Evolutionary conservation across 1,140 invertebrate genomes (phyloP), one percentile per base, ranked within the genome.

Genomic region (Drosophila setifemur): DNA sequence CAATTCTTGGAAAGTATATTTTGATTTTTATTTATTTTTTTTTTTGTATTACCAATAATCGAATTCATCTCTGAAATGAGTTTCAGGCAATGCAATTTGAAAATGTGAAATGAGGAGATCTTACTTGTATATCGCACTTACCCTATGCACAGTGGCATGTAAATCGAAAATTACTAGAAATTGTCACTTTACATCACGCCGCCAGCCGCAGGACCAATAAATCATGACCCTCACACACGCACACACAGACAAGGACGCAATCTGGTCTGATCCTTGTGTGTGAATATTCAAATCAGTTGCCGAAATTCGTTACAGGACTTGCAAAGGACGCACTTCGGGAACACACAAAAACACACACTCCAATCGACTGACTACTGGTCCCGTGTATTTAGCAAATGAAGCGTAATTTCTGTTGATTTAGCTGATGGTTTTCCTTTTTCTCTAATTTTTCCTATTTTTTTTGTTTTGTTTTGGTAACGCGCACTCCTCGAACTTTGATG

Each of bases 141-240:
- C 79, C 79, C 64, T 42, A 67, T 67, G 70, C 68, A 54, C 81
- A 67, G 64, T 71, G 60, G 79, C 79, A 85, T 85, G 70, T 75
- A 85, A 85, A 85, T 86, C 70, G 81, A 85, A 85, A 78, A 85
- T 78, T 85, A 74, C 52, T 52, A 53, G 55, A 74, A 85, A 75
- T 79, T 79, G 81, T 85, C 79, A 86, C 50, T 85, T 85, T 74
- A 67, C 54, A 85, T 85, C 71, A 72, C 53, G 70, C 66, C 70
- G 71, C 66, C 70, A 67, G 45, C 52, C 67, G 57, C 49, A 58
- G 64, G 54, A 54, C 47, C 55, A 60, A 58, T 83, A 74, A 83
- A 83, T 74, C 74, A 85, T 63, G 74, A 49, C 49, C 50, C 49
- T 44, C 16, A n/a, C 26, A 52, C 47, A 45, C 29, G 25, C 35